phyloP scores from a whole-genome alignment of 1,140 invertebrate genomes.

The Bombus balteatus region DNA sequence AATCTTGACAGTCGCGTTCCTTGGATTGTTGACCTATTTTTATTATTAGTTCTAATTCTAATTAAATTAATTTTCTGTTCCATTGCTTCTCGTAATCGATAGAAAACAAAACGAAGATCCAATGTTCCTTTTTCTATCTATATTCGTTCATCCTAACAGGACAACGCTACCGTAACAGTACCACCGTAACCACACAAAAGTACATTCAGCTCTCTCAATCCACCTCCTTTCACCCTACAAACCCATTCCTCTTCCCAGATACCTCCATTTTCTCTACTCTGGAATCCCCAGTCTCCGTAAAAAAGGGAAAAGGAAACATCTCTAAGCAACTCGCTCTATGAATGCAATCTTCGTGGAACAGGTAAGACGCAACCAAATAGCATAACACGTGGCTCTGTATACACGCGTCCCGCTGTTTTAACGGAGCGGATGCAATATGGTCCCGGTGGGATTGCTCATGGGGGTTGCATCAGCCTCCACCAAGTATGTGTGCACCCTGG shows the following conservation, averaged over 20 bases:
- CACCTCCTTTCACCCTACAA: neutral
- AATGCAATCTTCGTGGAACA: constrained; percentile 1
- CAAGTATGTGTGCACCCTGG: neutral
- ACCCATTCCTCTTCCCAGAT: neutral
- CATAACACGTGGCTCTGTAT: neutral
- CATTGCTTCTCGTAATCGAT: too few species aligned
- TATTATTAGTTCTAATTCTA: neutral
- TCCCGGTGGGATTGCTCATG: constrained; percentile 7
- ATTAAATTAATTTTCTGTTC: neutral
- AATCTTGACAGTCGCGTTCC: neutral
- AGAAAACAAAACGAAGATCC: too few species aligned
- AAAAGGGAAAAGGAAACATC: neutral
- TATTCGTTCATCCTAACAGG: too few species aligned
- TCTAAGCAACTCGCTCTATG: neutral
- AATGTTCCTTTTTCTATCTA: too few species aligned
- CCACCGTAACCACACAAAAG: neutral
- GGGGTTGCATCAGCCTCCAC: constrained; percentile 42
- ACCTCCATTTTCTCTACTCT: neutral
- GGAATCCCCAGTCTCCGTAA: too few species aligned
- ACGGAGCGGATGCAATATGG: constrained; percentile 31
- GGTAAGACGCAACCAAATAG: neutral
- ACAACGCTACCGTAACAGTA: neutral
- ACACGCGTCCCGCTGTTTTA: constrained; percentile 46
- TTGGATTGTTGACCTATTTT: too few species aligned
- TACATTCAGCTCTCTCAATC: neutral